phyloP scores from a whole-genome alignment of 1,140 invertebrate species.

The Hetaerina americana region DNA sequence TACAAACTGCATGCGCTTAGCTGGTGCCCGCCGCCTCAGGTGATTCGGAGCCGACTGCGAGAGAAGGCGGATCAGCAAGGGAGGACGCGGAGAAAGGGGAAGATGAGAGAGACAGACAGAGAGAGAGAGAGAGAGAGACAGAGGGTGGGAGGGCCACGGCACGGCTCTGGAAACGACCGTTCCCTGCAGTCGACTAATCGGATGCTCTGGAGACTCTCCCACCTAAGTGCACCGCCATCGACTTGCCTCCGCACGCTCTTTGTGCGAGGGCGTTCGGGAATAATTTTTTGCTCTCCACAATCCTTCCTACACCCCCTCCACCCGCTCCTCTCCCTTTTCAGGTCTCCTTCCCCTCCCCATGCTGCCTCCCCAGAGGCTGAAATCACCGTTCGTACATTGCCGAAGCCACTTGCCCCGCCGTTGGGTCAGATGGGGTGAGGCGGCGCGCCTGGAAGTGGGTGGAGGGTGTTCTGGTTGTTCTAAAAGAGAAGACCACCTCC shows the following conservation, averaged over 20 bases:
- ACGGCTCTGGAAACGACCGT: neutral
- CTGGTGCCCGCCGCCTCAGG: too few relatives aligned
- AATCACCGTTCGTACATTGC: neutral
- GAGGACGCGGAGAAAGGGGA: too few relatives aligned
- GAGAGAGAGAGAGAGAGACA: too few relatives aligned
- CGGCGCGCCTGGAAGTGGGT: neutral
- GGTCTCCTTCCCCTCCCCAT: too few relatives aligned
- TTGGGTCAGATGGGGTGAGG: too few relatives aligned
- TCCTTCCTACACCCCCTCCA: neutral
- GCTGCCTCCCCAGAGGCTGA: neutral
- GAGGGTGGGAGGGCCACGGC: too few relatives aligned
- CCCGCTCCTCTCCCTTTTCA: neutral
- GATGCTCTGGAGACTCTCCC: neutral
- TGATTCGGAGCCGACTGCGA: too few relatives aligned
- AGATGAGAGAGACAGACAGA: too few relatives aligned
- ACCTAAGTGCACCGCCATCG: neutral
- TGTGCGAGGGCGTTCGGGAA: neutral
- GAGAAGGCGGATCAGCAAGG: too few relatives aligned
- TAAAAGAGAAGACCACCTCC: neutral
- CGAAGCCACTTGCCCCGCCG: too few relatives aligned
- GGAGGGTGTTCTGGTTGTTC: too few relatives aligned
- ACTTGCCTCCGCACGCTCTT: neutral
- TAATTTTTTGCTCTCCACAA: neutral
- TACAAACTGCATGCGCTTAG: too few relatives aligned
- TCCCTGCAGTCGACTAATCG: neutral